phyloP scores from a whole-genome alignment of 2,797 vertebrate genomes.

The Sebastes vulpes region DNA sequence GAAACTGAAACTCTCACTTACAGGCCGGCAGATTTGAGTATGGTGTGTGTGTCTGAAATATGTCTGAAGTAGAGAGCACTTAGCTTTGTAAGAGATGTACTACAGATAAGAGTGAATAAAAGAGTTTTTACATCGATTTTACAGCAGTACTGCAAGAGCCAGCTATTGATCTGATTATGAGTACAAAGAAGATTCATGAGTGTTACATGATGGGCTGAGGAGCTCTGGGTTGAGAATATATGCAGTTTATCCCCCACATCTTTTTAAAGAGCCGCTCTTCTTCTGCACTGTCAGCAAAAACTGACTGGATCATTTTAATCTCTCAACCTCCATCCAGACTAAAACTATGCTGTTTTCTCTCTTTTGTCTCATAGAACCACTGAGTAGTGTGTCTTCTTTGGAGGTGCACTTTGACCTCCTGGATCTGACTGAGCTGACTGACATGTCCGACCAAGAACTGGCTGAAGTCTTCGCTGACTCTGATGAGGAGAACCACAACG shows the following conservation, averaged over 20 bases:
- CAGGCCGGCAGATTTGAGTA: background rate
- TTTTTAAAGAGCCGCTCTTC: constrained; percentile 4
- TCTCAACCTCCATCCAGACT: background rate
- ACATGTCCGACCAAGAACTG: constrained; percentile 98
- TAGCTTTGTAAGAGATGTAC: background rate
- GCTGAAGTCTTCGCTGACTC: constrained; percentile 97
- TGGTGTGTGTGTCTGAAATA: background rate
- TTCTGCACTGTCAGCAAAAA: constrained; percentile 18
- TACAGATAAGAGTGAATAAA: constrained; percentile 13
- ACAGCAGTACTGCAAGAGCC: background rate
- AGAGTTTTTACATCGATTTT: constrained; percentile 25
- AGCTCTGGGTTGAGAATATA: constrained; percentile 21
- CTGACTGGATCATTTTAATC: background rate
- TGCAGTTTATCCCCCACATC: background rate
- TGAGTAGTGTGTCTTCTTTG: constrained; percentile 97
- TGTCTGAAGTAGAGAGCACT: background rate
- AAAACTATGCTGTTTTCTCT: background rate
- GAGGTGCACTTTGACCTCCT: constrained; percentile 98
- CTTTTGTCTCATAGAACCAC: constrained; percentile 88
- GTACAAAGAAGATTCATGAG: constrained; percentile 9
- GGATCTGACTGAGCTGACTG: constrained; percentile 96
- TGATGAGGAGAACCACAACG: constrained; percentile 93
- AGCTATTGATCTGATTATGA: constrained; percentile 44
- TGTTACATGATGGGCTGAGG: background rate
- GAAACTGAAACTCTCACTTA: background rate